phyloP scores from a whole-genome alignment of 2,113 vertebrate genomes.

The Poicephalus meyeri region DNA sequence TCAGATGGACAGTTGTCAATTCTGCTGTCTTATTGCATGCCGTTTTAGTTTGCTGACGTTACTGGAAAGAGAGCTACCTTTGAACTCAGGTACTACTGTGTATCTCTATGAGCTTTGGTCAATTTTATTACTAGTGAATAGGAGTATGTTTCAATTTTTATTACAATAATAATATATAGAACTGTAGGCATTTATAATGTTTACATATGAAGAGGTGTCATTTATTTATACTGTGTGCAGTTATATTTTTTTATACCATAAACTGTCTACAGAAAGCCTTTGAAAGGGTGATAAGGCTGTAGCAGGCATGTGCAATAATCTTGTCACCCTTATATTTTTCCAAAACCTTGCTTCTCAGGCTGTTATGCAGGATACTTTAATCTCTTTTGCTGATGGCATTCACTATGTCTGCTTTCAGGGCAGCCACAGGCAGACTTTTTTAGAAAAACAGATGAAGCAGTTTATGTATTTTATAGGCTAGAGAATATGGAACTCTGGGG shows the following conservation, averaged over 20 bases:
- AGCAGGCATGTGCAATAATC: conserved; percentile 5
- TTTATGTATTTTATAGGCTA: not conserved
- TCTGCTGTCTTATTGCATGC: not conserved
- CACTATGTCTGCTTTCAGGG: not conserved
- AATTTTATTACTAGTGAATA: not conserved
- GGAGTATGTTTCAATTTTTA: not conserved
- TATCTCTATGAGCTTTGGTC: not conserved
- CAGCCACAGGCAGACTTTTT: conserved; percentile 24
- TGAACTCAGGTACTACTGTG: not conserved
- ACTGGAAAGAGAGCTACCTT: not conserved
- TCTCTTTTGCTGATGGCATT: conserved; percentile 46
- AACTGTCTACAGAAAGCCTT: not conserved
- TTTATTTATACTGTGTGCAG: not conserved
- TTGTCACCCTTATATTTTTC: conserved; percentile 38
- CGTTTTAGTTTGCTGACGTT: not conserved
- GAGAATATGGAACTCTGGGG: no score
- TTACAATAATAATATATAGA: not conserved
- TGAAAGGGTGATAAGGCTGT: not conserved
- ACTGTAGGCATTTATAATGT: not conserved
- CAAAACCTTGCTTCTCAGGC: not conserved
- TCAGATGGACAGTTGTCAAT: not conserved
- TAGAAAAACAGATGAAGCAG: not conserved
- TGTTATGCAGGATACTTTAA: conserved; percentile 40
- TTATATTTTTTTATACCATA: not conserved
- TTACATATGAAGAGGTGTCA: not conserved